Evolutionary conservation across 2,797 vertebrate genomes (phyloP).

Genomic region (Thamnophis elegans): DNA sequence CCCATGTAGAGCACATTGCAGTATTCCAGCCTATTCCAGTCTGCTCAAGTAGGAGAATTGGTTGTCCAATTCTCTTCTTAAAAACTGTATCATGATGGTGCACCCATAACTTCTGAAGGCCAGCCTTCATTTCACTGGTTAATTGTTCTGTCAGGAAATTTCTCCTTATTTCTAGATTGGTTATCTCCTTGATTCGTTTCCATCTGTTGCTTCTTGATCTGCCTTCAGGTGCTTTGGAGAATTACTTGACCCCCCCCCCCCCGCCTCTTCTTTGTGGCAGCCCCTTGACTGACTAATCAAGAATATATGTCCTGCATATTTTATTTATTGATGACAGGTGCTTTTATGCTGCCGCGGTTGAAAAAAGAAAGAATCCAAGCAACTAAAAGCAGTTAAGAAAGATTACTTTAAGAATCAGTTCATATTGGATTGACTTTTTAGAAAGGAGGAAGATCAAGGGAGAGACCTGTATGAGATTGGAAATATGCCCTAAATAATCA

Average conservation of each 20-base stretch:
- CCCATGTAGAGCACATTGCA: too few relatives aligned
- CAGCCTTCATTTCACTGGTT: neutral
- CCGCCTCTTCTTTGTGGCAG: neutral
- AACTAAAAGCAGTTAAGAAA: neutral
- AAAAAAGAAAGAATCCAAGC: neutral
- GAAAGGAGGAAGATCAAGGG: slow-evolving; percentile 30
- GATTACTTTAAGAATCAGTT: neutral
- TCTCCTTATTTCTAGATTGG: neutral
- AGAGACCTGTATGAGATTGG: neutral
- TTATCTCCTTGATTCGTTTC: neutral
- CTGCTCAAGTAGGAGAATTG: neutral
- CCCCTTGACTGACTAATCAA: neutral
- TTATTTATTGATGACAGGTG: neutral
- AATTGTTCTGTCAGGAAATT: neutral
- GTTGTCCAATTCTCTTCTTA: neutral
- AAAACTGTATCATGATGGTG: neutral
- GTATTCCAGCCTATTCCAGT: too few relatives aligned
- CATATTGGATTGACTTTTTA: neutral
- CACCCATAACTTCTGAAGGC: neutral
- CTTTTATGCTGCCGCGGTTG: neutral
- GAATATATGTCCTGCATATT: neutral
- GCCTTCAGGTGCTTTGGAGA: neutral
- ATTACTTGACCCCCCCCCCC: neutral
- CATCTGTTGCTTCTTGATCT: neutral
- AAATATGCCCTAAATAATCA: neutral